Percentiles rank a stretch among this genome's conserved stretches.
phyloP scores from a whole-genome alignment of 2,888 invertebrate species.

The Eupelmus urozonus region DNA sequence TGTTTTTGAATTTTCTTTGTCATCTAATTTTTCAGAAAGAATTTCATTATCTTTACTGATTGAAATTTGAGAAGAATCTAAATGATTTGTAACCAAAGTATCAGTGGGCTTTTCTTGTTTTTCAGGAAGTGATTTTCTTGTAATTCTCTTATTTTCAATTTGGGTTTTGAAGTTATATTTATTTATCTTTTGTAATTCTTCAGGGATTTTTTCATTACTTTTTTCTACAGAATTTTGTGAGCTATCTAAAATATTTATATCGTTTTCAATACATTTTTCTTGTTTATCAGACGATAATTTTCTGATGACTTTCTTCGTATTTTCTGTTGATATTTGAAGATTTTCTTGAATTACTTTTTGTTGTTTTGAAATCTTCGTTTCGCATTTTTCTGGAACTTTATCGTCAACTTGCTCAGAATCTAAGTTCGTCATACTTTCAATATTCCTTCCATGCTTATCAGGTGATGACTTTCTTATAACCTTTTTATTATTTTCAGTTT shows the following conservation, averaged over 20 bases:
- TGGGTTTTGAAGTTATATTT: conserved; percentile 27
- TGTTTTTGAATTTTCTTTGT: conserved; percentile 53
- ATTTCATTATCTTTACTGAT: conserved; percentile 17
- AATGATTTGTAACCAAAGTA: conserved; percentile 9
- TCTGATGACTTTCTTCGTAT: conserved; percentile 24
- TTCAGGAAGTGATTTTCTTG: conserved; percentile 20
- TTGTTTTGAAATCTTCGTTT: not conserved
- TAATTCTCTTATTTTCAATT: conserved; percentile 20
- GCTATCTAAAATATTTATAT: not conserved
- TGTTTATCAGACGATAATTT: conserved; percentile 31
- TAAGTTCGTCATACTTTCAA: conserved; percentile 11
- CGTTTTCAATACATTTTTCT: not conserved
- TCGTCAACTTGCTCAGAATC: no score
- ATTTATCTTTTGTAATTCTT: conserved; percentile 29
- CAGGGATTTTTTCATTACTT: conserved; percentile 1
- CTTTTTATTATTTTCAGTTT: conserved; percentile 29
- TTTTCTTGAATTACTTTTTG: not conserved
- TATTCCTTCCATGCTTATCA: conserved; percentile 7
- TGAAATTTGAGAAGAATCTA: conserved; percentile 11
- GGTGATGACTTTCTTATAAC: conserved; percentile 29
- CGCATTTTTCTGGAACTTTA: not conserved
- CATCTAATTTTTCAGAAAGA: conserved; percentile 40
- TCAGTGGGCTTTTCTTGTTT: conserved; percentile 18
- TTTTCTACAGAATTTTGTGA: not conserved
- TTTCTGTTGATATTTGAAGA: conserved; percentile 6